Evolutionary conservation across 2,888 invertebrate genomes (phyloP).

Genomic region (Halictus ligatus): DNA sequence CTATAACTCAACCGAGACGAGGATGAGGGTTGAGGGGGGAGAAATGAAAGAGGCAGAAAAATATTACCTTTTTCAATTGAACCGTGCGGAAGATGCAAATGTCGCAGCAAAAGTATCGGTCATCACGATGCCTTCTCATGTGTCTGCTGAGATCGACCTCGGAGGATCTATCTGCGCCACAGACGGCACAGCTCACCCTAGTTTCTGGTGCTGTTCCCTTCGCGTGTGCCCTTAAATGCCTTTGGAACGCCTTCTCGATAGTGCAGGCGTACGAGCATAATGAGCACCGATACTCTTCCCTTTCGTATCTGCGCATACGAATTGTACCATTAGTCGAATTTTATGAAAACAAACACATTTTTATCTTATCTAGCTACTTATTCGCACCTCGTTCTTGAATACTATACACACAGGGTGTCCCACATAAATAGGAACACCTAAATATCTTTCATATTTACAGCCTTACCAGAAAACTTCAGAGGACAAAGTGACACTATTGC

Average conservation of each 20-base stretch:
- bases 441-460: no score
- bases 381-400: background rate
- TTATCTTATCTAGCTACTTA: background rate
- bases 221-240: constrained; percentile 85
- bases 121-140: constrained; percentile 85
- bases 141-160: constrained; percentile 85
- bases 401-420: no score
- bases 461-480: no score
- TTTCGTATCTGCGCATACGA: constrained; percentile 83
- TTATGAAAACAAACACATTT: background rate
- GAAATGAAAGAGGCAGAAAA: background rate
- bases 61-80: constrained; percentile 85
- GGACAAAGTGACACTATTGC: no score
- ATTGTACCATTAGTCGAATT: constrained; percentile 46
- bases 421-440: no score
- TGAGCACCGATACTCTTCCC: constrained; percentile 86
- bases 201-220: constrained; percentile 82
- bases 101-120: constrained; percentile 85
- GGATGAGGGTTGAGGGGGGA: background rate
- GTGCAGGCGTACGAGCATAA: constrained; percentile 86
- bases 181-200: constrained; percentile 86
- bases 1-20: background rate
- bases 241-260: constrained; percentile 86
- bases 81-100: constrained; percentile 86
- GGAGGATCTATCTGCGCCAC: constrained; percentile 85